These are phyloP conservation scores for Leptura quadrifasciata DNA, from an alignment of 2,888 invertebrate species.

Conservation along the genomic window DNA sequence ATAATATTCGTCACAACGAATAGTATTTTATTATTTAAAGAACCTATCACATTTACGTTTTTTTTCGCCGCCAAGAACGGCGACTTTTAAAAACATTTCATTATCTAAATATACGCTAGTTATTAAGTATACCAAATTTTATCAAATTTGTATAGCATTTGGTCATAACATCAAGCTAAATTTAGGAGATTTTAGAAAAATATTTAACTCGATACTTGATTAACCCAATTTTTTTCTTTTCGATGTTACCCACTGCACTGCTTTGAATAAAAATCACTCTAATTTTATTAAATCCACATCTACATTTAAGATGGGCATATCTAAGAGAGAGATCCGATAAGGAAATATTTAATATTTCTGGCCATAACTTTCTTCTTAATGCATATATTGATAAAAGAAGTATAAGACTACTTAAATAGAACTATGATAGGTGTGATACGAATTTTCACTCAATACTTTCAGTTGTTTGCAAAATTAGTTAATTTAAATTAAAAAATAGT, in stretches of 20 bases:
- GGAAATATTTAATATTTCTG: too few relatives aligned
- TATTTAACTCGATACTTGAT: conserved; percentile 8
- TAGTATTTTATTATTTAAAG: conserved; percentile 45
- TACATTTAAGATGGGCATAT: too few relatives aligned
- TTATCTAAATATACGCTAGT: conserved; percentile 36
- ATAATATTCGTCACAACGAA: conserved; percentile 47
- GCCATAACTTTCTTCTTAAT: too few relatives aligned
- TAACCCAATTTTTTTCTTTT: too few relatives aligned
- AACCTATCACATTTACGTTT: conserved; percentile 46
- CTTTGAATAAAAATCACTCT: neutral
- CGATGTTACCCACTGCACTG: too few relatives aligned
- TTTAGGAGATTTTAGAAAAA: conserved; percentile 29
- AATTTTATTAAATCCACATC: neutral
- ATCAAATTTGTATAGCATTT: conserved; percentile 33
- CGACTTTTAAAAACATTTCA: conserved; percentile 30
- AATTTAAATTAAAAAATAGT: too few relatives aligned
- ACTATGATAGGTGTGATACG: too few relatives aligned
- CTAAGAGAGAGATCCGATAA: too few relatives aligned
- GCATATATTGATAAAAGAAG: too few relatives aligned
- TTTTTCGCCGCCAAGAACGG: conserved; percentile 38
- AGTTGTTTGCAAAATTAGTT: too few relatives aligned
- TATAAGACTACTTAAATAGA: too few relatives aligned
- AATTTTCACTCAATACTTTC: too few relatives aligned
- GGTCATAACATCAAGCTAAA: conserved; percentile 34
- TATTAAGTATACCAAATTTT: conserved; percentile 40